These are phyloP conservation scores for Pedionomus torquatus DNA, from an alignment of 2,113 vertebrate genomes.

Conservation along the genomic window DNA sequence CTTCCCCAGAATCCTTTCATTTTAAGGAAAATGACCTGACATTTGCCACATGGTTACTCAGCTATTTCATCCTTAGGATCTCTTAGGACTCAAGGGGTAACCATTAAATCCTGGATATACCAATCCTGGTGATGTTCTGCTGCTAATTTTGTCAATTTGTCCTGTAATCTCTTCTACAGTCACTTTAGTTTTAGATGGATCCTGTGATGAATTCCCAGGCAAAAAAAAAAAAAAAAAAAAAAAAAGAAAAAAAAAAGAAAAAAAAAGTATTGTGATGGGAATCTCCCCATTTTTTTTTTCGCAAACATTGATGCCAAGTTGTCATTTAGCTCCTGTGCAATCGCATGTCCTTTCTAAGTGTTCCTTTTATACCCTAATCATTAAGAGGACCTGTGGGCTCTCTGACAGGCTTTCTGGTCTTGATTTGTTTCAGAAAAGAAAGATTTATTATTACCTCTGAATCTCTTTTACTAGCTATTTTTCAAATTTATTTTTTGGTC, in stretches of 20 bases:
- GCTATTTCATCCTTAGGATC: neutral
- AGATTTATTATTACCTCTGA: neutral
- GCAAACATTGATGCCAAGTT: neutral
- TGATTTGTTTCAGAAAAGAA: neutral
- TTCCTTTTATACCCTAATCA: slow-evolving; percentile 19
- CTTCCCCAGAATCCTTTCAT: neutral
- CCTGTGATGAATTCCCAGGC: neutral
- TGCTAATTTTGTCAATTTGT: neutral
- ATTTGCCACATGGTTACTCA: neutral
- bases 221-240: neutral
- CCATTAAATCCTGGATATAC: neutral
- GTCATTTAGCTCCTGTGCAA: neutral
- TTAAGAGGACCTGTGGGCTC: slow-evolving; percentile 6
- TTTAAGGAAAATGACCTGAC: neutral
- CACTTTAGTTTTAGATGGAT: neutral
- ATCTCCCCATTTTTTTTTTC: neutral
- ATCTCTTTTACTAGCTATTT: neutral
- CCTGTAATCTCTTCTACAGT: neutral
- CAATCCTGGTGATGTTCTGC: neutral
- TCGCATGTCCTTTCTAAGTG: neutral
- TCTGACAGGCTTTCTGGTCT: neutral
- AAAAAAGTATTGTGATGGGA: neutral
- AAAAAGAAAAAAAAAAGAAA: neutral
- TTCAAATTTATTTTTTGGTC: neutral
- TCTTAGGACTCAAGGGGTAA: neutral